Evolutionary conservation across 1,140 invertebrate species (phyloP).

Genomic region (Rhizoglyphus robini): DNA sequence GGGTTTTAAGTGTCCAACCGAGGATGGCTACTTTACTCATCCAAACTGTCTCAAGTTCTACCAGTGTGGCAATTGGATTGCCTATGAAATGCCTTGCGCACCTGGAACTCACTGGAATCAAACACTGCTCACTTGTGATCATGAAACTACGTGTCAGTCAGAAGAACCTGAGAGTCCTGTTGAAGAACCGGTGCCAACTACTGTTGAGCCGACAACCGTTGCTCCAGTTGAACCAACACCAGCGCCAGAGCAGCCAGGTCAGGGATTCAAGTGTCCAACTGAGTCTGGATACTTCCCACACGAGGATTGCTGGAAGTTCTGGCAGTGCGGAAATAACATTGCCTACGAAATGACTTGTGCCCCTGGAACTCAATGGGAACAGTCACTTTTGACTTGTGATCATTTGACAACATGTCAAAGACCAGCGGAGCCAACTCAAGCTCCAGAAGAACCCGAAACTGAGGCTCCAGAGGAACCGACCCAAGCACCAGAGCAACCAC

Average conservation of each 20-base stretch:
- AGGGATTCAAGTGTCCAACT: neutral
- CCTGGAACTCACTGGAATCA: constrained; percentile 26
- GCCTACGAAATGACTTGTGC: constrained; percentile 23
- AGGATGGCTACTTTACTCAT: constrained; percentile 6
- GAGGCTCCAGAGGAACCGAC: too few species aligned
- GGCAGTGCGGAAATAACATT: constrained; percentile 13
- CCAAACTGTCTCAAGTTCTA: constrained; percentile 13
- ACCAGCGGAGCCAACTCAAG: too few species aligned
- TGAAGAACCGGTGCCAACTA: neutral
- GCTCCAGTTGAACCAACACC: neutral
- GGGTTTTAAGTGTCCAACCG: neutral
- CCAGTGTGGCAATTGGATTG: constrained; percentile 17
- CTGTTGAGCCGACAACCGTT: neutral
- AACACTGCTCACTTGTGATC: constrained; percentile 25
- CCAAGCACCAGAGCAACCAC: too few species aligned
- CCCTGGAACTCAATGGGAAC: constrained; percentile 24
- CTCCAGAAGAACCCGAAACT: too few species aligned
- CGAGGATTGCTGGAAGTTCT: constrained; percentile 16
- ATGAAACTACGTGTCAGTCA: too few species aligned
- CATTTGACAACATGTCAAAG: constrained; percentile 17
- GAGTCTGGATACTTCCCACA: too few species aligned
- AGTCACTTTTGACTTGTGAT: constrained; percentile 25
- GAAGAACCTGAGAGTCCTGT: too few species aligned
- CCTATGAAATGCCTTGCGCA: constrained; percentile 22
- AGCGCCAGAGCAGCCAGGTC: neutral